phyloP scores from a whole-genome alignment of 2,113 vertebrate genomes.

The Raja brachyura region DNA sequence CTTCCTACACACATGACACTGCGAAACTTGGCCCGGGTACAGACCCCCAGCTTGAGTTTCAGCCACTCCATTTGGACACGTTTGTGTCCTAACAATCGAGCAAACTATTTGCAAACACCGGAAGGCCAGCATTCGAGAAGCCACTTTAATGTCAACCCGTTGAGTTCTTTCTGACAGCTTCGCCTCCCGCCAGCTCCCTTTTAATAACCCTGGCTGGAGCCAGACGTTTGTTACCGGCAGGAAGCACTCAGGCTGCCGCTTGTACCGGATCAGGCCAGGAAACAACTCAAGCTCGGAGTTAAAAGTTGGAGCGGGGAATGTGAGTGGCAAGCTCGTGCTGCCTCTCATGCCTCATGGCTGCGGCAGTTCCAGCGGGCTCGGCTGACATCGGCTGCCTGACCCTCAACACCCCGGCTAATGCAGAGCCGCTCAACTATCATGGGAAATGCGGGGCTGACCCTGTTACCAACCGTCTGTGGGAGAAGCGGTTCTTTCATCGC shows the following conservation, averaged over 20 bases:
- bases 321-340: neutral
- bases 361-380: too few species aligned
- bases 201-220: neutral
- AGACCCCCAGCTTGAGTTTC: neutral
- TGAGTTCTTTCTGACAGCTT: neutral
- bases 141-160: neutral
- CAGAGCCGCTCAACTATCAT: too few species aligned
- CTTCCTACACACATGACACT: neutral
- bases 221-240: neutral
- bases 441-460: too few species aligned
- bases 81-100: neutral
- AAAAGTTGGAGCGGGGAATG: too few species aligned
- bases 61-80: neutral
- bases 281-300: too few species aligned
- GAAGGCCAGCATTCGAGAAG: neutral
- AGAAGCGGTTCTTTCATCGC: too few species aligned
- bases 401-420: too few species aligned
- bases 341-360: too few species aligned
- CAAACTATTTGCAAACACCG: slow-evolving; percentile 23
- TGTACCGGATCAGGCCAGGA: neutral
- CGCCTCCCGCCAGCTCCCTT: neutral
- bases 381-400: too few species aligned
- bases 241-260: neutral
- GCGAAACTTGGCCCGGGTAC: neutral
- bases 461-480: too few species aligned